Base-by-base conservation (phyloP, 2,113 vertebrate genomes). In the Zingel zingel region DNA sequence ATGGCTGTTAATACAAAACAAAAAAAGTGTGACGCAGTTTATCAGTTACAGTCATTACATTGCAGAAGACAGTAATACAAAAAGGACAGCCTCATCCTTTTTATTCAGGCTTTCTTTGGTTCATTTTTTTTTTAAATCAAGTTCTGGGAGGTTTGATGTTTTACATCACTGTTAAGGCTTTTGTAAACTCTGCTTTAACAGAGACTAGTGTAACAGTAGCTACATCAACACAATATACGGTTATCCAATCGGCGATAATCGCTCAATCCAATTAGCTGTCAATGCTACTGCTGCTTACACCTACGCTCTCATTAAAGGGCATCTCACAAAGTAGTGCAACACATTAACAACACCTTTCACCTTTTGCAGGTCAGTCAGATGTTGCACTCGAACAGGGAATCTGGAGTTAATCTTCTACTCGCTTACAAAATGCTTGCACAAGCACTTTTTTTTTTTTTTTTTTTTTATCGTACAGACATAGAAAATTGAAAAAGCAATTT, bases 401-500 rank as follows among this genome's bases (percentile, higher is more conserved):
- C 57, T 18, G 18, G 58, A 83, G 70, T 79, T 87, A 89, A 94
- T 93, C 80, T 86, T 64, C 70, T 56, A 39, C 86, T 39, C 57
- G 33, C 81, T 77, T 63, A 51, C 79, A 81, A 92, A 92, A 77
- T 25, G 88, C 89, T 85, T 89, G 77, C 71, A 57, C 67, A 69
- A 82, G 91, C 89, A 89, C 58, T 88, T 93, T 82, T 81, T 70
- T 30, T 33, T 43, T 43, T 43, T 88, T 93, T 82, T 81, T 70
- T 30, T 33, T 43, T 43, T 43, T 43, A 51, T 79, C 11, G 51
- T 61, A 27, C 54, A 81, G 72, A 88, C 56, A 27, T 25, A 18
- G 66, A 74, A 81, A 88, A 88, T 71, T 30, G 84, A 76, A 86
- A 88, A 90, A 82, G 86, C 87, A 88, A 92, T 86, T 80, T 88